phyloP scores from a whole-genome alignment of 2,888 invertebrate species.

The Anoplius nigerrimus region DNA sequence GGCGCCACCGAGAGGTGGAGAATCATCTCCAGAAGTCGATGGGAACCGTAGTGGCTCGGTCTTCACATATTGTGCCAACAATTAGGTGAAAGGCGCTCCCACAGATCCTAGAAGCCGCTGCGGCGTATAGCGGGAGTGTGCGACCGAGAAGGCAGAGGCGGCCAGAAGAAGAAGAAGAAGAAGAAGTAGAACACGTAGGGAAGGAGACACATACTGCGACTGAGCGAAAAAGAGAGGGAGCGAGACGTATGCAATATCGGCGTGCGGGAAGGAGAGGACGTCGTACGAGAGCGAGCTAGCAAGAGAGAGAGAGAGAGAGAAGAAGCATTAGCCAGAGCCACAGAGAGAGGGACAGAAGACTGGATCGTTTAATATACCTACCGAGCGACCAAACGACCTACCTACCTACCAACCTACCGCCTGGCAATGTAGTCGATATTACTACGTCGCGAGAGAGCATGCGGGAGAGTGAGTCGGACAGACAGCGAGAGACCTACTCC shows the following conservation, averaged over 20 bases:
- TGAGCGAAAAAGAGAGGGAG: slow-evolving; percentile 12
- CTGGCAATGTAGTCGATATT: slow-evolving; percentile 47
- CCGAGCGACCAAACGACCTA: slow-evolving; percentile 60
- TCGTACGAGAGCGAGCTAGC: slow-evolving; percentile 15
- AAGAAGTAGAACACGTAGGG: too few relatives aligned
- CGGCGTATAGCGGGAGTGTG: neutral
- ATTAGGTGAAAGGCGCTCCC: slow-evolving; percentile 75
- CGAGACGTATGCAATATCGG: neutral
- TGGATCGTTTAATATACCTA: slow-evolving; percentile 69
- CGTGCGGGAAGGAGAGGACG: slow-evolving; percentile 12
- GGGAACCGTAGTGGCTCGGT: slow-evolving; percentile 72
- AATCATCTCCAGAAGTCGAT: slow-evolving; percentile 65
- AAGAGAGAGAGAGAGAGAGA: slow-evolving; percentile 12
- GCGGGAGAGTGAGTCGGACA: slow-evolving; percentile 46
- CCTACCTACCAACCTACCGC: slow-evolving; percentile 58
- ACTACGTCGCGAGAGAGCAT: slow-evolving; percentile 46
- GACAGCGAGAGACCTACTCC: slow-evolving; percentile 18
- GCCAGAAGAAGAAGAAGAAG: slow-evolving; percentile 18
- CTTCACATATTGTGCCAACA: slow-evolving; percentile 75
- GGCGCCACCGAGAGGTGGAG: slow-evolving; percentile 48
- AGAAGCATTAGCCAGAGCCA: neutral
- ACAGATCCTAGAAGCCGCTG: slow-evolving; percentile 56
- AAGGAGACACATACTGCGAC: too few relatives aligned
- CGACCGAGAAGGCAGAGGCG: slow-evolving; percentile 15
- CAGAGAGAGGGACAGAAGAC: slow-evolving; percentile 36